Percentiles rank a stretch among this genome's conserved stretches.
These are phyloP conservation scores for Piscicola geometra DNA, from an alignment of 2,888 invertebrate species.

Conservation along the genomic window DNA sequence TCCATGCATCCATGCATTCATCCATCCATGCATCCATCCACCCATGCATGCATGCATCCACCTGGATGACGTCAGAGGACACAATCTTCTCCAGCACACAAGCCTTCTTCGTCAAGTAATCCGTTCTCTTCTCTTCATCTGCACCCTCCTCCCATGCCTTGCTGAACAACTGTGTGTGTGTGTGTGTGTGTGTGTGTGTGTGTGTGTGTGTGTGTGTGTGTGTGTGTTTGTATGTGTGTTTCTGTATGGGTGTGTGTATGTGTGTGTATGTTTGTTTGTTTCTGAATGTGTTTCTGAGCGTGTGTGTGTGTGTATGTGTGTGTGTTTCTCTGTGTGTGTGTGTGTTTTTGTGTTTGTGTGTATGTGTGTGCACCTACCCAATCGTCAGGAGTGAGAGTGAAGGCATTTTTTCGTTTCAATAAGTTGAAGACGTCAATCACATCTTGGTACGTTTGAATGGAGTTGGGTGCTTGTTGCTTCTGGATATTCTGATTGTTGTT, in stretches of 20 bases:
- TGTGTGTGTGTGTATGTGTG: too few relatives aligned
- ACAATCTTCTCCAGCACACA: conserved; percentile 6
- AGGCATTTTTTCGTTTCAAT: not conserved
- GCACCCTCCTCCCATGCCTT: not conserved
- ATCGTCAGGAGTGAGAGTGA: not conserved
- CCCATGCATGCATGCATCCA: too few relatives aligned
- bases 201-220: too few relatives aligned
- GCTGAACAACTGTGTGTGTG: not conserved
- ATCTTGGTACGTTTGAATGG: not conserved
- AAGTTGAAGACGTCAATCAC: conserved; percentile 1
- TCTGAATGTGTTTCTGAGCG: too few relatives aligned
- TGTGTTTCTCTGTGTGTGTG: too few relatives aligned
- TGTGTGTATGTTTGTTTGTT: too few relatives aligned
- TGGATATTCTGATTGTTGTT: not conserved
- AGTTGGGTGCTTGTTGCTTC: not conserved
- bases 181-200: too few relatives aligned
- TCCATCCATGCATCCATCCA: too few relatives aligned
- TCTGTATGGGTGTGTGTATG: too few relatives aligned
- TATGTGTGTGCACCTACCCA: not conserved
- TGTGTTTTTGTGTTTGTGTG: too few relatives aligned
- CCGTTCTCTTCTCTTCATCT: not conserved
- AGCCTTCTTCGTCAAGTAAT: not conserved
- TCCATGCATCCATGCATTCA: too few relatives aligned
- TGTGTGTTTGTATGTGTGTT: too few relatives aligned
- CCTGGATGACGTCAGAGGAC: not conserved